A percentile compares a stretch with the other conserved stretches of the same genome.
Conservation (phyloP, 2,113 vertebrate genomes). For the Stigmatopora nigra region DNA sequence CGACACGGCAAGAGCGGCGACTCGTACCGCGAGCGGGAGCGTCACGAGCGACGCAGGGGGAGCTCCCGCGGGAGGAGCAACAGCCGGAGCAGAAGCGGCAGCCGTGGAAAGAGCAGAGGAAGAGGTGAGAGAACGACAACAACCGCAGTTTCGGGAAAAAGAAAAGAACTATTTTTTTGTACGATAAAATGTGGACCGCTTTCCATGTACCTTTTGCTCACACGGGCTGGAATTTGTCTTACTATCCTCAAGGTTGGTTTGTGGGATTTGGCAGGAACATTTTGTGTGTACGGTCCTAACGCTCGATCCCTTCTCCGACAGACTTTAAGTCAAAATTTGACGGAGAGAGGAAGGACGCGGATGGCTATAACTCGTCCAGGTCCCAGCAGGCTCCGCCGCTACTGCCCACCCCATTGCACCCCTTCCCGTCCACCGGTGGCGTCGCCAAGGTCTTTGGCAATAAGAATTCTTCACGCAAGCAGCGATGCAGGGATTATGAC, state of each 20-base stretch:
- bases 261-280: not conserved
- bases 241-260: slow-evolving; percentile 33
- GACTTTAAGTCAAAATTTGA: slow-evolving; percentile 76
- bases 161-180: slow-evolving; percentile 9
- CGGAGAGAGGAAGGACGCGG: slow-evolving; percentile 77
- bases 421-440: slow-evolving; percentile 64
- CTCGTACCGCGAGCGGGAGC: slow-evolving; percentile 87
- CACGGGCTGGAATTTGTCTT: slow-evolving; percentile 35
- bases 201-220: slow-evolving; percentile 28
- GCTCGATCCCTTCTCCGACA: slow-evolving; percentile 18
- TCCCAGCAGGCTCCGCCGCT: slow-evolving; percentile 53
- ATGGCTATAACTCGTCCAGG: slow-evolving; percentile 75
- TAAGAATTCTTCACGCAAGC: slow-evolving; percentile 80
- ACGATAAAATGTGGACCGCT: slow-evolving; percentile 52
- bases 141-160: slow-evolving; percentile 16
- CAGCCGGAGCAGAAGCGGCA: slow-evolving; percentile 73
- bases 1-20: slow-evolving; percentile 81
- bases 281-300: not conserved
- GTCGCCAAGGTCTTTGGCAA: slow-evolving; percentile 72
- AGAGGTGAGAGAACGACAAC: slow-evolving; percentile 55
- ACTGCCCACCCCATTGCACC: slow-evolving; percentile 67
- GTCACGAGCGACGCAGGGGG: slow-evolving; percentile 85
- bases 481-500: slow-evolving; percentile 94
- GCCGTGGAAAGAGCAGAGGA: slow-evolving; percentile 66
- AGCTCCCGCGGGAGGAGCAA: slow-evolving; percentile 79